Base-by-base conservation (phyloP, 2,797 vertebrate species). In the Neosalanx taihuensis region DNA sequence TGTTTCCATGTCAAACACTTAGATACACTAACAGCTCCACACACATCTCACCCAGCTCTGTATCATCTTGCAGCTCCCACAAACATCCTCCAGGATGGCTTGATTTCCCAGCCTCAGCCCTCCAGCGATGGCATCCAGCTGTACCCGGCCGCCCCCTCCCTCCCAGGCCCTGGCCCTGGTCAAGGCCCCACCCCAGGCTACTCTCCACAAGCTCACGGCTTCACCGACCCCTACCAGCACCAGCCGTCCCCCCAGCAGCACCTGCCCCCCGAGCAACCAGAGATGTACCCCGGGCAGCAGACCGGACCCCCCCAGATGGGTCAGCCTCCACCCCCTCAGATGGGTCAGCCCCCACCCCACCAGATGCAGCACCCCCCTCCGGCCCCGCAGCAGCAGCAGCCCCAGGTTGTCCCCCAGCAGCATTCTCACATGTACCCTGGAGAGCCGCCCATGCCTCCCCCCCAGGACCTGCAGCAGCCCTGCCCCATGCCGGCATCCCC, bases 71-170 rank as follows among this genome's bases (percentile, higher is more conserved):
- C 77, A 99, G 96, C 94, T 72, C 94, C 93, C 31, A 88, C 91
- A 20, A 84, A 85, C 35, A 90, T 94, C 71, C 92, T 96, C 10
- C 93, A 93, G 79, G 91, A 94, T 2, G 87, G 91, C 13, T 80
- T 91, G 77, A 79, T 64, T n/a, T 77, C 85, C 10, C 78, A 88
- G 75, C 59, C 70, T n/a, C 64, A 76, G 49, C 89, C 88, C 30
- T 70, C 80, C 0, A 74, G 63, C 0, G 82, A 91, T 15, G 76
- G 76, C 3, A 87, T 92, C 79, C 92, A 93, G 0, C 91, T 95
- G 80, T 94, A 95, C 76, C 89, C 95, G 0, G 87, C 90, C 17
- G 76, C 89, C 0, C 87, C 90, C 0, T 79, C 82, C 51, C 30
- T 79, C 1, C 88, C 79, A 2, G 18, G 51, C 51, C 88, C 79